A percentile compares a stretch with the other conserved stretches of the same genome.
Evolutionary conservation across 2,888 invertebrate genomes (phyloP).

Genomic region (Parelbella ahira): DNA sequence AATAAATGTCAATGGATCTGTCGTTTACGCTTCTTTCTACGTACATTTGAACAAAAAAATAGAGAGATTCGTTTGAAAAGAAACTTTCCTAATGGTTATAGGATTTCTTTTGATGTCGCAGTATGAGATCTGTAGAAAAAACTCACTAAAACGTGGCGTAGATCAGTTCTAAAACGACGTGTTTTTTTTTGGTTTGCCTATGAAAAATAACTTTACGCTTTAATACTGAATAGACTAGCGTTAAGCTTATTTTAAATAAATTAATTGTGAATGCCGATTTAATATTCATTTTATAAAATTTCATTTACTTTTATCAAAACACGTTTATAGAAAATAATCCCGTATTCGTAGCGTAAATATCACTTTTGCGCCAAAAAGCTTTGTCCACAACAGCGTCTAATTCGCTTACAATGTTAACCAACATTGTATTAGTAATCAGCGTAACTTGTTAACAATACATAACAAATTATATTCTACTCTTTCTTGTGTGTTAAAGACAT

Average conservation of each 20-base stretch:
- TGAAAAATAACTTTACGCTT: no score
- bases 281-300: no score
- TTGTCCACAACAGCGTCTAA: constrained; percentile 37
- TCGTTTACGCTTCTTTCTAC: constrained; percentile 10
- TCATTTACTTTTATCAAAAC: constrained; percentile 21
- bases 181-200: no score
- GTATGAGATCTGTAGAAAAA: constrained; percentile 13
- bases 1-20: constrained; percentile 9
- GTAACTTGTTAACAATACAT: constrained; percentile 9
- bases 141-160: constrained; percentile 6
- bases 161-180: no score
- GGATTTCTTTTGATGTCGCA: constrained; percentile 11
- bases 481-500: constrained; percentile 14
- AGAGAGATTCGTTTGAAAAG: constrained; percentile 7
- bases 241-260: no score
- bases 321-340: constrained; percentile 22
- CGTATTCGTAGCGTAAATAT: constrained; percentile 25
- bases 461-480: constrained; percentile 10
- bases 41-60: constrained; percentile 1
- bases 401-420: constrained; percentile 43
- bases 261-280: no score
- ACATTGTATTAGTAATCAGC: constrained; percentile 55
- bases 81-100: constrained; percentile 13
- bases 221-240: no score
- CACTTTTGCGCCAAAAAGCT: constrained; percentile 25